These are phyloP conservation scores for Melanerpes formicivorus DNA, from an alignment of 2,113 vertebrate genomes.

Conservation along the genomic window DNA sequence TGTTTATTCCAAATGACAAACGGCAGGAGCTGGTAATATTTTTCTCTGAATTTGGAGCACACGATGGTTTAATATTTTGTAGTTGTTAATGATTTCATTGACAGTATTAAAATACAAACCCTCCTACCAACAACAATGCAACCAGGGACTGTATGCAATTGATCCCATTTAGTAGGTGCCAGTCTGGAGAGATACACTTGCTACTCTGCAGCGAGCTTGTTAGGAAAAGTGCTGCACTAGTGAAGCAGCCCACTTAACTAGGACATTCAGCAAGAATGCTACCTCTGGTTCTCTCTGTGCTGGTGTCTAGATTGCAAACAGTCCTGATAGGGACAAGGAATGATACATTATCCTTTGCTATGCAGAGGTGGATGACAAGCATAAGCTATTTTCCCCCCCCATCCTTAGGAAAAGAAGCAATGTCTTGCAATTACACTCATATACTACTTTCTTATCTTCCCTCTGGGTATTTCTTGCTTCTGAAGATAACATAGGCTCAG, in stretches of 20 bases:
- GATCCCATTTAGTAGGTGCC: background rate
- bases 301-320: background rate
- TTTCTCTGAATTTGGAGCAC: background rate
- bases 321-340: background rate
- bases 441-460: background rate
- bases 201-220: background rate
- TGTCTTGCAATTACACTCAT: background rate
- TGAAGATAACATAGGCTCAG: background rate
- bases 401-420: background rate
- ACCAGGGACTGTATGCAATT: accelerated
- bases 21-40: background rate
- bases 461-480: background rate
- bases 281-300: background rate
- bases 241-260: background rate
- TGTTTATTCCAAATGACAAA: conserved; percentile 22
- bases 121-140: background rate
- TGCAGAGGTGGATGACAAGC: background rate
- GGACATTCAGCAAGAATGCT: background rate
- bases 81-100: background rate
- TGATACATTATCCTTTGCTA: background rate
- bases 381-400: background rate
- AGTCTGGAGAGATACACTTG: background rate
- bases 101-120: background rate
- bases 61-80: background rate
- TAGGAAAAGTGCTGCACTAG: background rate